These are phyloP conservation scores for Delphinapterus leucas DNA, from an alignment of 2,113 vertebrate species.

Conservation along the genomic window DNA sequence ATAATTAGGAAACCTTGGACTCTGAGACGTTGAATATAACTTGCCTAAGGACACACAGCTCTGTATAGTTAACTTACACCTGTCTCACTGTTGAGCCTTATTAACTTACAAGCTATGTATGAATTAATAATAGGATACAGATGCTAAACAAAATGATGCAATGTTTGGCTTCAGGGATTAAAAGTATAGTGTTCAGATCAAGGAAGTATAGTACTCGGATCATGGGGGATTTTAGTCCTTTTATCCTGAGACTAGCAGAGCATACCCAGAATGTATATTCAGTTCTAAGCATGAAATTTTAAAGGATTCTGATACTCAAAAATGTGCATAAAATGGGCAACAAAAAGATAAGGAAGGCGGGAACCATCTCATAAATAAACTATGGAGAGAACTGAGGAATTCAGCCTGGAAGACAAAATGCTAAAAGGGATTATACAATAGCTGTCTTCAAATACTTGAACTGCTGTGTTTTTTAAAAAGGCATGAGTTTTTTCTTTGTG, in stretches of 20 bases:
- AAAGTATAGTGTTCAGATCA: background rate
- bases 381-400: background rate
- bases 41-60: background rate
- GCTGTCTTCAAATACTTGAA: background rate
- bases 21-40: background rate
- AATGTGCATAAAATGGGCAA: background rate
- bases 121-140: background rate
- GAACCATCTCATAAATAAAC: background rate
- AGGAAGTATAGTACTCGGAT: background rate
- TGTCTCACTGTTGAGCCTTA: background rate
- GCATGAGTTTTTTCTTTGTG: background rate
- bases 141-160: background rate
- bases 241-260: background rate
- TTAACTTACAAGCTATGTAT: background rate
- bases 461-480: background rate
- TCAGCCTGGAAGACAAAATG: background rate
- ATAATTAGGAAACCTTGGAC: background rate
- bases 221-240: background rate
- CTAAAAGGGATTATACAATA: background rate
- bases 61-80: background rate
- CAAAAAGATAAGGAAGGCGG: background rate
- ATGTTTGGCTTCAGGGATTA: background rate
- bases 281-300: background rate
- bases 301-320: background rate
- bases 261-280: background rate